Conservation (phyloP, 2,797 vertebrate species). For the Xyrichtys novacula region DNA sequence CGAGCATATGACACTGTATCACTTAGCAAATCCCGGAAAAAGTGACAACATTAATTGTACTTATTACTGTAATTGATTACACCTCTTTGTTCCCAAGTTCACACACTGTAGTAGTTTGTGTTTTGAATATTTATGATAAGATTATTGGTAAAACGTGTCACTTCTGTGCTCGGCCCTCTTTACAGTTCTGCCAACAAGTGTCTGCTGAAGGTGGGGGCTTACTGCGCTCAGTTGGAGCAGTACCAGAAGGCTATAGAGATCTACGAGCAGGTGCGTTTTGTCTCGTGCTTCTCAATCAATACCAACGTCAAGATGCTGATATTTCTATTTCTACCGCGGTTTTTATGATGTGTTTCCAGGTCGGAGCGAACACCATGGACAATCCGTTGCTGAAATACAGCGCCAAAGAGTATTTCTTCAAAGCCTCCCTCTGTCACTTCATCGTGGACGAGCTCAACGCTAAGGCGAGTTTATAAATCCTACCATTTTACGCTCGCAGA, state of each 20-base stretch:
- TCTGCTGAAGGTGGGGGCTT: conserved; percentile 96
- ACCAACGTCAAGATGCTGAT: not conserved
- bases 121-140: too few relatives aligned
- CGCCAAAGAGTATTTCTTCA: conserved; percentile 99
- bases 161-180: not conserved
- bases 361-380: conserved; percentile 97
- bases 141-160: not conserved
- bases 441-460: conserved; percentile 98
- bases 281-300: not conserved
- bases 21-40: not conserved
- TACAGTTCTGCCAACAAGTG: conserved; percentile 98
- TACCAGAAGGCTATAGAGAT: conserved; percentile 98
- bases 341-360: conserved; percentile 75
- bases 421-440: conserved; percentile 97
- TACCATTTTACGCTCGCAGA: not conserved
- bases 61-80: not conserved
- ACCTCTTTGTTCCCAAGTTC: not conserved
- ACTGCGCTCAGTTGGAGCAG: conserved; percentile 96
- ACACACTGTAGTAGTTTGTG: too few relatives aligned
- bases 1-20: not conserved
- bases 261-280: conserved; percentile 92
- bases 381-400: conserved; percentile 98
- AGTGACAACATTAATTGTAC: not conserved
- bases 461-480: conserved; percentile 87
- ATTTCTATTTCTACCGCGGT: not conserved